Base-by-base conservation (phyloP, 2,888 invertebrate species). In the Teleiodes luculella region DNA sequence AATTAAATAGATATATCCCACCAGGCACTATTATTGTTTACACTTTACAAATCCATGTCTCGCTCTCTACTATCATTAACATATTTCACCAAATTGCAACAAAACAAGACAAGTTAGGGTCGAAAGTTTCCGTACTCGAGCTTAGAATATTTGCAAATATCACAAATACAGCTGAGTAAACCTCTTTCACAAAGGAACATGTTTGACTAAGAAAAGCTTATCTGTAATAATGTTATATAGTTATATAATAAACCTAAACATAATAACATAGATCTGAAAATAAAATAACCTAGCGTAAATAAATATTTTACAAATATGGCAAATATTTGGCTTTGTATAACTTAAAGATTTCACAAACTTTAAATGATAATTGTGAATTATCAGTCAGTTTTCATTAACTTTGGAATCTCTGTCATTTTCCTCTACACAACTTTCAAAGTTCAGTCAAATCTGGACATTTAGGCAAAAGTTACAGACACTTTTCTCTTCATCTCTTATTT, bases 261-360 rank as follows among this genome's bases (percentile, higher is more conserved):
- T 53, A 52, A 61, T 59, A 68, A 61, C 70, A 71, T 68, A 72
- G 65, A 78, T 20, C 70, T 70, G 63, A 66, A 74, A 74, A 67
- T 72, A 76, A 70, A 72, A 64, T 71, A 76, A 72, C 76, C 76
- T 74, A 77, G 56, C 64, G 66, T 73, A 70, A 62, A 69, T 70
- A 76, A 81, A 83, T 79, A 84, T 83, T 78, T 78, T 79, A 81
- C 80, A 76, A 83, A 84, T 82, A 82, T 88, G 88, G 88, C 88
- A 88, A 88, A 86, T 87, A 86, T 88, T 89, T 88, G 88, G 88
- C 88, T 87, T 86, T 80, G 76, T 78, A 85, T 57, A 57, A 54
- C 48, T 46, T 48, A 56, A 35, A 51, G 35, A 31, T 50, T 36
- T 20, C 30, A 24, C 20, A 45, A 43, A 20, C 31, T 41, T 49